phyloP scores from a whole-genome alignment of 2,888 invertebrate species.

The Arctia plantaginis region DNA sequence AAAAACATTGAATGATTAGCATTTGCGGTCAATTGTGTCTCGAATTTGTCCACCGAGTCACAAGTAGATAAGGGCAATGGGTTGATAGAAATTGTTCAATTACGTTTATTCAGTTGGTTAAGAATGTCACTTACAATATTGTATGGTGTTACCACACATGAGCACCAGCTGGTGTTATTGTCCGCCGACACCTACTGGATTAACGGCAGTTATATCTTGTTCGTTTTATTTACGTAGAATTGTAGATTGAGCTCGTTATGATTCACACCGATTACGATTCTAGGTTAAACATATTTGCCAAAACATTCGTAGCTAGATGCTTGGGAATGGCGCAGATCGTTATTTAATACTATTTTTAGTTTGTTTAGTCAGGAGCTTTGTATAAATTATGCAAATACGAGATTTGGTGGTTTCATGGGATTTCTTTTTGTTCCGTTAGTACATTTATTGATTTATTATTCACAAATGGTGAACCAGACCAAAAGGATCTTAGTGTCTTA shows the following conservation, averaged over 20 bases:
- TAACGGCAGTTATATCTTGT: constrained; percentile 32
- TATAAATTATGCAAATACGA: not conserved
- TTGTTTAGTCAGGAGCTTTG: constrained; percentile 7
- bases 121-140: constrained; percentile 82
- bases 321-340: constrained; percentile 32
- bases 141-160: constrained; percentile 73
- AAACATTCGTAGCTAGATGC: constrained; percentile 30
- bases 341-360: constrained; percentile 31
- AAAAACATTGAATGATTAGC: constrained; percentile 72
- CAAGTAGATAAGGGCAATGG: constrained; percentile 77
- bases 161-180: constrained; percentile 35
- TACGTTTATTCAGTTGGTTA: constrained; percentile 83
- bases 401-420: not conserved
- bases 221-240: constrained; percentile 26
- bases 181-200: constrained; percentile 38
- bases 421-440: not conserved
- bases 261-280: constrained; percentile 44
- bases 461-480: not conserved
- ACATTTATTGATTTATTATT: not conserved
- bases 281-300: constrained; percentile 45
- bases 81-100: constrained; percentile 84
- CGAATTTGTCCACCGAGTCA: constrained; percentile 57
- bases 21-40: constrained; percentile 69
- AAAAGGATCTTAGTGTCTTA: too few relatives aligned
- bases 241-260: constrained; percentile 39